phyloP scores from a whole-genome alignment of 2,888 invertebrate species.

The Cantharis lateralis region DNA sequence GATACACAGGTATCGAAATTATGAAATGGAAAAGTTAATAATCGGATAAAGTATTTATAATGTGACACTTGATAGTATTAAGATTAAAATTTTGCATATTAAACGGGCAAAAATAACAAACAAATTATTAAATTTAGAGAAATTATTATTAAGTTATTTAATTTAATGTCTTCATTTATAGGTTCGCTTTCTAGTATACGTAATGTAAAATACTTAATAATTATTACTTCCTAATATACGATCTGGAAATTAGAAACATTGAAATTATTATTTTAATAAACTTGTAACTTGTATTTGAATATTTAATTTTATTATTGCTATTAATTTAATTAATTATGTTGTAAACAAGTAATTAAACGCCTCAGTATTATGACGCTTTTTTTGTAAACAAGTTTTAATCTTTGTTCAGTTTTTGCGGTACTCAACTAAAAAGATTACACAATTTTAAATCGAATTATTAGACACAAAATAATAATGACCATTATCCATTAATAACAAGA shows the following conservation, averaged over 20 bases:
- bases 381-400: neutral
- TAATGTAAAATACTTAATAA: neutral
- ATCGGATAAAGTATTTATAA: neutral
- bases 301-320: neutral
- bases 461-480: too few relatives aligned
- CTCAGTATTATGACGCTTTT: neutral
- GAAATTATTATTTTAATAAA: neutral
- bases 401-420: neutral
- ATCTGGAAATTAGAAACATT: neutral
- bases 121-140: neutral
- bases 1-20: neutral
- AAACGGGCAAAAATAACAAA: neutral
- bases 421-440: neutral
- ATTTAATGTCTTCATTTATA: neutral
- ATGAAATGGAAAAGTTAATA: constrained; percentile 1
- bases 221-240: neutral
- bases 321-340: neutral
- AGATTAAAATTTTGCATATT: constrained; percentile 7
- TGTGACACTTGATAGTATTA: neutral
- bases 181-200: neutral
- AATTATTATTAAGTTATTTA: neutral
- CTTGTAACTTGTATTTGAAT: neutral
- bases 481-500: too few relatives aligned
- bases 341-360: neutral
- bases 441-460: neutral